Evolutionary conservation across 2,888 invertebrate species (phyloP), one percentile per base, ranked within the genome.

Genomic region (Drosophila incognita): DNA sequence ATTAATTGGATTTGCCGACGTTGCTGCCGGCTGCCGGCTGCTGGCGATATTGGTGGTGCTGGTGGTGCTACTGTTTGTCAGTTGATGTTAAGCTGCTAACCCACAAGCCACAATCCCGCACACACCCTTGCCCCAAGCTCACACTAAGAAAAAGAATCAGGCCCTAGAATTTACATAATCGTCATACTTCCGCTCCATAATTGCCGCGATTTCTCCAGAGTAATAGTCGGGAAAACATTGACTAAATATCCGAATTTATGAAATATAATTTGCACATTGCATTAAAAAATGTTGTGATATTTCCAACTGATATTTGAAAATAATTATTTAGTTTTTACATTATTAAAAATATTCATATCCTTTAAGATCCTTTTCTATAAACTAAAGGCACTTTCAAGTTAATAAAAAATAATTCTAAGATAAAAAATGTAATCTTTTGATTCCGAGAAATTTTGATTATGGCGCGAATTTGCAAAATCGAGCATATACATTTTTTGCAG

Each of bases 1-100:
- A 87, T 87, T 87, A 87, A 87, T 87, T 87, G 87, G 89, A 87
- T 83, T 78, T 83, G 72, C 69, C 72, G 59, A 72, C 42, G 54
- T 48, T 53, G 40, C 42, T 42, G 35, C 59, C 27, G 54, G 54
- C 7, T 48, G 48, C 27, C 6, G 48, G 24, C 46, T 65, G 66
- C 33, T 21, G 52, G 21, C 36, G 31, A 13, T 42, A 21, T 3
- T 58, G 46, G n/a, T 42, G 42, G 7, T 42, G 42, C n/a, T 52
- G 31, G n/a, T 48, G 33, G 21, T 36, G 54, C 6, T 59, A 52
- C 38, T 62, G 69, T 53, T 64, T 58, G 74, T 38, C 65, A 65
- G 78, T 61, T 77, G 79, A 59, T 65, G 69, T 56, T 40, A 18
- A 40, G 31, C 24, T 24, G 31, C 18, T 27, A 46, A 52, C 35